Base-by-base conservation (phyloP, 2,113 vertebrate species). In the Neolamprologus sp. region DNA sequence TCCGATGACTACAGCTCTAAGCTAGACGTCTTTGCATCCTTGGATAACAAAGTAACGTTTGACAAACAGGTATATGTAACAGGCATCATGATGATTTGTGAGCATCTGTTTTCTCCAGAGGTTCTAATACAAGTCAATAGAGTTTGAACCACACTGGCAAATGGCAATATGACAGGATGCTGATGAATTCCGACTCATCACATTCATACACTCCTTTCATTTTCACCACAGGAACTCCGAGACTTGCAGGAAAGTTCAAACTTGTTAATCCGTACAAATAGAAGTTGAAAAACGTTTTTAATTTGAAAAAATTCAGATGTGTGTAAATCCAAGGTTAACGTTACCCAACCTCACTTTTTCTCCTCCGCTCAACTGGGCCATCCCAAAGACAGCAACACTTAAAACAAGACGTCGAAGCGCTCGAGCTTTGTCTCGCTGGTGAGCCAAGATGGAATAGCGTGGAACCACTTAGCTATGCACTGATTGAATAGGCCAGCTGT, bases 401-500 rank as follows among this genome's bases (percentile, higher is more conserved):
- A n/a, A 80, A 92, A 89, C 81, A 83, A 85, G 87, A 91, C 14
- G 28, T 73, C 75, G 26, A 88, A 81, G 57, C 5, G 49, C 23
- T 63, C 23, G 47, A 42, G 78, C 83, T 84, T 91, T 84, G 88
- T 89, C 83, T 83, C 73, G 7, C 71, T 12, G 33, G 73, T 37
- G 80, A 85, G 81, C 82, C 90, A 88, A 87, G 83, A 82, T 73
- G 60, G 78, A 93, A 83, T 85, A 75, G 87, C 13, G 65, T 87
- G 87, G 88, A 92, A 78, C 86, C 92, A 92, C 93, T 95, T 90
- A 92, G 92, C 90, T 83, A 85, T 85, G 88, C 85, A 49, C 86
- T 87, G 90, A 93, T 94, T 93, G 93, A 95, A 94, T 80, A 87
- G 91, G 88, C 87, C 91, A 88, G 89, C 87, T 91, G 93, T 91